Evolutionary conservation across 2,888 invertebrate species (phyloP).

Genomic region (Xylota segnis): DNA sequence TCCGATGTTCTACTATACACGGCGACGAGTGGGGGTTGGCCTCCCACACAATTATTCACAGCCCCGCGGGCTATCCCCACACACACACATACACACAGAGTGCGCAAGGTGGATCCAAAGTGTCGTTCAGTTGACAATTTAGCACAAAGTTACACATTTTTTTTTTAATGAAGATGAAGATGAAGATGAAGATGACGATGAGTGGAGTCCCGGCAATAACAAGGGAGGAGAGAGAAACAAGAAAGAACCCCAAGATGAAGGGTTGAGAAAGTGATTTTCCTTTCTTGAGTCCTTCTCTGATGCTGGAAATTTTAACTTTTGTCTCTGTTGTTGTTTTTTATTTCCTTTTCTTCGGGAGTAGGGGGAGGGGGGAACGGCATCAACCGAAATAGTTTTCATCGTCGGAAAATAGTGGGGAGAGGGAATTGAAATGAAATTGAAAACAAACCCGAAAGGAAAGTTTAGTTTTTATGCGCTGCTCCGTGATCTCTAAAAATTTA

Average conservation of each 20-base stretch:
- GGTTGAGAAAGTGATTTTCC: conserved; percentile 55
- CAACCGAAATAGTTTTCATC: conserved; percentile 59
- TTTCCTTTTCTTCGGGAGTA: conserved; percentile 7
- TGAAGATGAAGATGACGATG: conserved; percentile 54
- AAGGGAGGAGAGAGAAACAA: too few relatives aligned
- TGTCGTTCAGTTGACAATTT: conserved; percentile 72
- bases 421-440: conserved; percentile 74
- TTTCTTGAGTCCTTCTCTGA: conserved; percentile 50
- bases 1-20: conserved; percentile 48
- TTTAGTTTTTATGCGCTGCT: conserved; percentile 27
- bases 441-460: conserved; percentile 69
- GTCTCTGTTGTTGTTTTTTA: conserved; percentile 65
- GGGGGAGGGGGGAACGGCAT: conserved; percentile 19
- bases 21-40: background rate
- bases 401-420: background rate
- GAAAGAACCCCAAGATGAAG: background rate
- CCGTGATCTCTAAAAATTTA: conserved; percentile 3
- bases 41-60: conserved; percentile 68
- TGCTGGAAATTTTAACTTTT: conserved; percentile 65
- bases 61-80: conserved; percentile 53
- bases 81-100: conserved; percentile 12
- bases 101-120: conserved; percentile 64
- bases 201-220: conserved; percentile 12
- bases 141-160: conserved; percentile 58
- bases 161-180: conserved; percentile 43